Conservation (phyloP, 2,113 vertebrate species). For the Vulpes lagopus region DNA sequence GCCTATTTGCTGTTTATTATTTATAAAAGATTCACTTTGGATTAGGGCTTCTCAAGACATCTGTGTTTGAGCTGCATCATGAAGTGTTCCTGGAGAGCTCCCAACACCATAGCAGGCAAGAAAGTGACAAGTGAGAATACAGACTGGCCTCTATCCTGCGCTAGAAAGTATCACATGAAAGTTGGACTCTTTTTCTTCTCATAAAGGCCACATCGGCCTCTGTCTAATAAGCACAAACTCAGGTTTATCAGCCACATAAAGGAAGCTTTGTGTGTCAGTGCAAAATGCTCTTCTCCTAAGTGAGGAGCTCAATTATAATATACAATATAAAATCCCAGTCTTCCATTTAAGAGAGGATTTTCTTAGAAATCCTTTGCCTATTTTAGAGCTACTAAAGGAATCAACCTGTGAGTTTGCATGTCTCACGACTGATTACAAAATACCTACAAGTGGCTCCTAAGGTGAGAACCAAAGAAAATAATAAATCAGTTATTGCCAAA, state of each 20-base stretch:
- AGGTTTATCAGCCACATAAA: slow-evolving; percentile 77
- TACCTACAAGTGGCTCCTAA: slow-evolving; percentile 33
- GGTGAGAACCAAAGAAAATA: slow-evolving; percentile 25
- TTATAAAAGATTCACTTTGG: slow-evolving; percentile 89
- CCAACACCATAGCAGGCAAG: slow-evolving; percentile 67
- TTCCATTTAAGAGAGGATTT: slow-evolving; percentile 19
- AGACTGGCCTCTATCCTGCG: slow-evolving; percentile 55
- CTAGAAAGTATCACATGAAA: slow-evolving; percentile 80
- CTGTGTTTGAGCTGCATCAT: slow-evolving; percentile 74
- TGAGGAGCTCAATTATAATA: slow-evolving; percentile 54
- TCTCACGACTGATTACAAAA: slow-evolving; percentile 41
- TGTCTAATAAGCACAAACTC: slow-evolving; percentile 81
- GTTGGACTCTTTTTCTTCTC: slow-evolving; percentile 71
- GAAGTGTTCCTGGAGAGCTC: slow-evolving; percentile 74
- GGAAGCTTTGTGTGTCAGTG: slow-evolving; percentile 74
- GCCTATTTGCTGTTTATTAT: slow-evolving; percentile 90
- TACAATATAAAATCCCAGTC: slow-evolving; percentile 57
- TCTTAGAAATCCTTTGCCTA: slow-evolving; percentile 28
- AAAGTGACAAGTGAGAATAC: slow-evolving; percentile 82
- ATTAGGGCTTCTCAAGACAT: slow-evolving; percentile 83
- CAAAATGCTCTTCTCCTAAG: slow-evolving; percentile 61
- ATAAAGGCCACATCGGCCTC: slow-evolving; percentile 78
- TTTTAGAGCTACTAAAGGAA: slow-evolving; percentile 36
- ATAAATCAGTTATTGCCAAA: slow-evolving; percentile 52
- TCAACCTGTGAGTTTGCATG: not conserved